Base-by-base conservation (phyloP, 2,797 vertebrate genomes). In the Phoeniculus purpureus region DNA sequence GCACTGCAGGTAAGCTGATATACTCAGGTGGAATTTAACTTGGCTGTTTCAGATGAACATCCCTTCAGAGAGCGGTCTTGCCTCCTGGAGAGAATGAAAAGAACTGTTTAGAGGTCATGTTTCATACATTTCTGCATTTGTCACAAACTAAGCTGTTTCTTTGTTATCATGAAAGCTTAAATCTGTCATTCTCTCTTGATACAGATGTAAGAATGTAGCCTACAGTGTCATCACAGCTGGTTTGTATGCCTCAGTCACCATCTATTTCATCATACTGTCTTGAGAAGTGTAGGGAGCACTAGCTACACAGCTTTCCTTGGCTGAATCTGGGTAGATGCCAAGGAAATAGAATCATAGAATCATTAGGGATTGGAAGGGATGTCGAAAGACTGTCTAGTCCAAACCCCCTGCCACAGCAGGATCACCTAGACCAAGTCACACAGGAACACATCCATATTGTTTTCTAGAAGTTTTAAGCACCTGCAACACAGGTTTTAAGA, bases 1-100 rank as follows among this genome's bases (percentile, higher is more conserved):
- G 99, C 99, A n/a, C 92, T 99, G 93, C 99, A 99, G 98, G 98
- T 98, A 70, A 96, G 96, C 16, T 58, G 25, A 29, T 54, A 21
- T 1, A 15, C 16, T 45, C 54, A 20, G 43, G 15, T 18, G 9
- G 37, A 43, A 45, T 52, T 85, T 29, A 59, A 8, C 15, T 70
- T 81, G 65, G 27, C 29, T 65, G 17, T 15, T 84, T 59, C 13
- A 66, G 66, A 2, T 34, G 12, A 52, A 27, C 10, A 12, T 78
- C 60, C 14, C 13, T 52, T 51, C 37, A 55, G 45, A 62, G 37
- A 76, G 32, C 58, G 76, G 45, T 31, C 17, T 10, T 81, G 34
- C n/a, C 43, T 47, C 31, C 27, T 66, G 29, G n/a, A 58, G n/a
- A 54, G 27, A 59, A 1, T 51, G 23, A 59, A 78, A 72, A 85